Evolutionary conservation across 2,113 vertebrate species (phyloP), one percentile per base, ranked within the genome.

Genomic region (Saccopteryx leptura): DNA sequence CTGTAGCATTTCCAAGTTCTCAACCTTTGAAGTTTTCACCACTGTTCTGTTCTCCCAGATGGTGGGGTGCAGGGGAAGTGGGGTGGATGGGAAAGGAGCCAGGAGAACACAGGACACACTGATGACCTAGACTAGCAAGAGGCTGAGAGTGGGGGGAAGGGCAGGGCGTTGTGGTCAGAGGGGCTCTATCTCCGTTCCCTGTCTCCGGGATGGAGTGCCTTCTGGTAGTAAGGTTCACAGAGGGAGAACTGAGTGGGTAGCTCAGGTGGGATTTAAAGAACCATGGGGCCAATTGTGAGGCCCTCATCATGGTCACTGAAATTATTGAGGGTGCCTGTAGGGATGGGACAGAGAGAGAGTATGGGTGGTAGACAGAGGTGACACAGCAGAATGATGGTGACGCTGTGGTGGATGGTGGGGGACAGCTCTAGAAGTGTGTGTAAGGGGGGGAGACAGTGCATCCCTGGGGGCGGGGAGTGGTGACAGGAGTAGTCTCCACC

Each of bases 11-110:
- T 65, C 66, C 39, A 52, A 85, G 88, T 72, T 7, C 0, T n/a
- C 4, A 3, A 13, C 72, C 17, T n/a, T 72, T 0, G 0, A 39
- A 26, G 78, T 52, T 87, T 80, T 90, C 83, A 0, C 0, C n/a
- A n/a, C 80, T 86, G 84, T 84, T 31, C n/a, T 96, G 2, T 15
- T 74, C 39, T 60, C 31, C 60, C 11, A 1, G 23, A 54, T 7
- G 8, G 28, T 19, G 69, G 79, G 52, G 31, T 14, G 1, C 24
- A 2, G 9, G 1, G 31, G 39, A 39, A 39, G 54, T 18, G 7
- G 71, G 18, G 11, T 1, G 15, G 63, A 7, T 2, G 23, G 15
- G 23, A 24, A 5, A 24, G 58, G 31, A 81, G 52, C 52, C 52
- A 52, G n/a, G 26, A 75, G 54, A 65, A 60, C 15, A 52, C 33